Percentiles rank a stretch among this genome's conserved stretches.
Conservation (phyloP, 92 coral and sea anemone species). For the Virgularia gustaviana region DNA sequence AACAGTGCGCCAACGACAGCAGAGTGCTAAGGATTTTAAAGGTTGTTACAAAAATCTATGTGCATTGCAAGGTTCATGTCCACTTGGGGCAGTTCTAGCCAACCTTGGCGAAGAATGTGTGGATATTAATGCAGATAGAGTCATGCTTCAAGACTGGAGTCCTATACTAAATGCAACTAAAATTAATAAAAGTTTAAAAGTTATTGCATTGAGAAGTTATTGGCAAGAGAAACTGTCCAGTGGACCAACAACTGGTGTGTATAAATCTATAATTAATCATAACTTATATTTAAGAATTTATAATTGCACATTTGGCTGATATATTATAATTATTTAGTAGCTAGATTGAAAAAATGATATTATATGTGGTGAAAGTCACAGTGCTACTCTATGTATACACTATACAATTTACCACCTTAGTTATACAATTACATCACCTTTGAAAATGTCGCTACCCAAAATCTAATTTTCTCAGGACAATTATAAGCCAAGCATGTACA, state of each 20-base stretch:
- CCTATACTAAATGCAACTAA: constrained; percentile 83
- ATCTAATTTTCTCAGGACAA: no score
- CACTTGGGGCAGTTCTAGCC: constrained; percentile 81
- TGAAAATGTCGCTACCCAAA: no score
- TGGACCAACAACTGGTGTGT: constrained; percentile 13
- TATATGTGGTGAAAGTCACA: no score
- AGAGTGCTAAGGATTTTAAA: constrained; percentile 78
- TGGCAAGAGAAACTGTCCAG: constrained; percentile 82
- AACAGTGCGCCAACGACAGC: constrained; percentile 88
- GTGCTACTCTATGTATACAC: no score
- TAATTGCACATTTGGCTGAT: no score
- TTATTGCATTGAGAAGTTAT: constrained; percentile 80
- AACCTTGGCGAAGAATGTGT: constrained; percentile 75
- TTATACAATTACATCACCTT: no score
- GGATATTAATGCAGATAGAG: constrained; percentile 95
- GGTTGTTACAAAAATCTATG: constrained; percentile 88
- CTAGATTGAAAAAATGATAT: no score
- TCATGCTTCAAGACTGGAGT: constrained; percentile 81
- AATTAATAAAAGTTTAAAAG: constrained; percentile 74
- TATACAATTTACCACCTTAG: no score
- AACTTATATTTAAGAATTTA: no score
- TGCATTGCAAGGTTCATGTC: constrained; percentile 92
- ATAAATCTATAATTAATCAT: no score
- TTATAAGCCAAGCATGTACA: no score
- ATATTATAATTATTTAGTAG: no score